Evolutionary conservation across 92 coral and sea anemone genomes (phyloP).

Genomic region (Porites evermanni): DNA sequence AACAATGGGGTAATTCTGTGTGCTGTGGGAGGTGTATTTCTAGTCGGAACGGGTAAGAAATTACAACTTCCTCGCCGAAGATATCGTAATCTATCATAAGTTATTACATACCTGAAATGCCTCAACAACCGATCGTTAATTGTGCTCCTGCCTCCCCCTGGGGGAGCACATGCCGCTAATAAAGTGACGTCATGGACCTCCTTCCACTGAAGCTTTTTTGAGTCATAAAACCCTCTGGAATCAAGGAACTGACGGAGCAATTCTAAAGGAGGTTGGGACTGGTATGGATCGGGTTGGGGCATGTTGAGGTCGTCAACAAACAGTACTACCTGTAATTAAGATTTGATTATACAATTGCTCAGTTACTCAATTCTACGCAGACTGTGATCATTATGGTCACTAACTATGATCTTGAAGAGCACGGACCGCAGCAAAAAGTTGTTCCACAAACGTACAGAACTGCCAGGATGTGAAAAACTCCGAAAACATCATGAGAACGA

Average conservation of each 20-base stretch:
- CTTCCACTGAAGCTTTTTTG: conserved; percentile 86
- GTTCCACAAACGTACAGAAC: too few relatives aligned
- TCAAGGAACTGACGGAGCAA: conserved; percentile 92
- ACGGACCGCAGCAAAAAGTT: too few relatives aligned
- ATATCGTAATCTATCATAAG: neutral
- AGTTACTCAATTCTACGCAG: too few relatives aligned
- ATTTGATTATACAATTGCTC: too few relatives aligned
- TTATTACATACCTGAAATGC: conserved; percentile 80
- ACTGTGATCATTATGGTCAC: too few relatives aligned
- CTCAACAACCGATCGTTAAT: conserved; percentile 84
- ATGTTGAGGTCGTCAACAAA: conserved; percentile 98
- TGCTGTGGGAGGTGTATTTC: too few relatives aligned
- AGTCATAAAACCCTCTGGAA: conserved; percentile 93
- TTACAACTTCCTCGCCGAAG: too few relatives aligned
- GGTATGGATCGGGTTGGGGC: conserved; percentile 95
- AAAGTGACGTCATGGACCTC: conserved; percentile 91
- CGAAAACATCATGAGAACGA: too few relatives aligned
- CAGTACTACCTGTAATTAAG: conserved; percentile 62
- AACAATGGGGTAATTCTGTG: too few relatives aligned
- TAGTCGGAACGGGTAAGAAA: too few relatives aligned
- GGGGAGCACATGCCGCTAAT: conserved; percentile 96
- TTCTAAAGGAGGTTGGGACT: conserved; percentile 95
- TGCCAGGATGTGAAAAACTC: too few relatives aligned
- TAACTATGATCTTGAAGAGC: too few relatives aligned
- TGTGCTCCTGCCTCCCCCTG: conserved; percentile 92